Evolutionary conservation across 1,140 invertebrate species (phyloP).

Genomic region (Diachasma alloeum): DNA sequence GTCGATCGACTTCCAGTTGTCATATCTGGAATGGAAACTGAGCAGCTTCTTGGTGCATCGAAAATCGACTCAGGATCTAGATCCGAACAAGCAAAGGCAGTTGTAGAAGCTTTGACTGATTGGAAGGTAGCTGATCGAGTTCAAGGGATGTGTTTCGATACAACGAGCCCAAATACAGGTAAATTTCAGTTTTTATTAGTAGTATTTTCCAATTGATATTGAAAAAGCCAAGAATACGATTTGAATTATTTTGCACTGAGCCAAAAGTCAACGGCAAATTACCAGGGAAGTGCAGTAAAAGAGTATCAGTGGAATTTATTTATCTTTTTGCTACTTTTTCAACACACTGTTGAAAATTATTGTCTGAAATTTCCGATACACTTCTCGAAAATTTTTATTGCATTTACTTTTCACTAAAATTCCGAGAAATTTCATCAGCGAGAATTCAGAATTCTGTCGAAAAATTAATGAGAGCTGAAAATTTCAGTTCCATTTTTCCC

Average conservation of each 20-base stretch:
- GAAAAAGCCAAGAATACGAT: neutral
- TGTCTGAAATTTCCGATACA: too few species aligned
- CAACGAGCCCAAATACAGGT: constrained; percentile 35
- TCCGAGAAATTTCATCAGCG: too few species aligned
- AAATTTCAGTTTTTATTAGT: too few species aligned
- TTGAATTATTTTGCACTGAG: constrained; percentile 9
- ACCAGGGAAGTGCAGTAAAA: neutral
- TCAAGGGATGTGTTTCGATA: constrained; percentile 37
- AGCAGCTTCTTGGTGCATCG: constrained; percentile 32
- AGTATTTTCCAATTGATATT: neutral
- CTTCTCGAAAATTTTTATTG: too few species aligned
- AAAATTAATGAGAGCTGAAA: too few species aligned
- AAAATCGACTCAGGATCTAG: constrained; percentile 23
- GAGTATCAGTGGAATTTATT: too few species aligned
- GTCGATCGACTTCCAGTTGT: constrained; percentile 32
- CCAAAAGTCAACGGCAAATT: constrained; percentile 30
- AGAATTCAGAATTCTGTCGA: too few species aligned
- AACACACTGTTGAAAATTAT: too few species aligned
- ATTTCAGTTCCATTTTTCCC: too few species aligned
- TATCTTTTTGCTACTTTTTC: too few species aligned
- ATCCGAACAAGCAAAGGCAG: constrained; percentile 28
- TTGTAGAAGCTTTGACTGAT: constrained; percentile 26
- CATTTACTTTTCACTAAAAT: too few species aligned
- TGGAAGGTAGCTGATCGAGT: constrained; percentile 23
- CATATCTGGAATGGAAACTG: neutral